These are phyloP conservation scores for Lamproptera curius DNA, from an alignment of 2,888 invertebrate genomes.

Conservation along the genomic window DNA sequence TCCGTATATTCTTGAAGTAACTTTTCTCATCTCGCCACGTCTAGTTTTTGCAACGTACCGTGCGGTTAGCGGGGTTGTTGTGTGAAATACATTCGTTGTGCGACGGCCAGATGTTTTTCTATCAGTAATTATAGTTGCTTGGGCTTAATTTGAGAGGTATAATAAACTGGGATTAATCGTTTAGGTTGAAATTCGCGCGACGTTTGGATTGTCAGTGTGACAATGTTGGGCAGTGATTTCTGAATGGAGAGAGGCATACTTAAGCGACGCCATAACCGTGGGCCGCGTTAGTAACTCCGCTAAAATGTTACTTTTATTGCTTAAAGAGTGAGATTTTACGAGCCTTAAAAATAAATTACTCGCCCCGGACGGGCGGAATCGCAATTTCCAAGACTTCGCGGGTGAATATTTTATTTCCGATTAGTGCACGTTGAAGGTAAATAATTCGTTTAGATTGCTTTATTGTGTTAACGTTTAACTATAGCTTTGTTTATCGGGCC, in stretches of 20 bases:
- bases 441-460: constrained; percentile 46
- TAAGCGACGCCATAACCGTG: constrained; percentile 49
- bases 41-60: constrained; percentile 52
- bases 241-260: constrained; percentile 46
- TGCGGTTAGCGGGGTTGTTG: constrained; percentile 52
- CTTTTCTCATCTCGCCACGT: constrained; percentile 72
- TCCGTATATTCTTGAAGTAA: constrained; percentile 76
- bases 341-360: constrained; percentile 73
- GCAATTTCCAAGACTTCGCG: constrained; percentile 51
- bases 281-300: constrained; percentile 53
- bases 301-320: constrained; percentile 74
- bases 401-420: constrained; percentile 62
- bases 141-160: constrained; percentile 54
- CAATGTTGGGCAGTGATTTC: constrained; percentile 61
- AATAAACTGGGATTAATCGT: constrained; percentile 37
- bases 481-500: constrained; percentile 30
- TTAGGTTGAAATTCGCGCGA: constrained; percentile 39
- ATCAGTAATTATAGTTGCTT: constrained; percentile 42
- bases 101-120: constrained; percentile 63
- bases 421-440: constrained; percentile 52
- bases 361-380: constrained; percentile 52
- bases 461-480: constrained; percentile 33
- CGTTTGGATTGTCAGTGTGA: constrained; percentile 55
- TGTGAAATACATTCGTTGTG: constrained; percentile 64
- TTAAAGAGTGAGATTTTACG: constrained; percentile 73